Evolutionary conservation across 35 echinoderm and acorn worm genomes (phyloP), one percentile per base, ranked within the genome.

Genomic region (Hemicentrotus pulcherrimus): DNA sequence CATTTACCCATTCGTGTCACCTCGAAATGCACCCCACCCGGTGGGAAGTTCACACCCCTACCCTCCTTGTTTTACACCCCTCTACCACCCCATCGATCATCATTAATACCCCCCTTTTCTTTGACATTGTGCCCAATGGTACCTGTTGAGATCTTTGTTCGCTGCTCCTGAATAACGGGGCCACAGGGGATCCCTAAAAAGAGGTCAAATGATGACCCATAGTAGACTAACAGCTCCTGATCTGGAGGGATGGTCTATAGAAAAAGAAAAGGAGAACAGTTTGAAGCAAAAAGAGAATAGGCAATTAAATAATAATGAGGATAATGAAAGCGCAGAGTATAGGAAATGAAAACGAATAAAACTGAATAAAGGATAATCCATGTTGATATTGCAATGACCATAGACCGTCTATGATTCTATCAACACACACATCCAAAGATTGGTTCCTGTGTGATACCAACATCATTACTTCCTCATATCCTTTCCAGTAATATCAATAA

Each of bases 211-310:
- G 95, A 91, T 32, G 86, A 96, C 35, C 98, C 98, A 48, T 99
- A 99, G 89, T 99, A 99, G 4, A 99, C 98, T 31, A 99, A 85
- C 86, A 99, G 86, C 92, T 99, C 98, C 92, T 99, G 98, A 50
- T 99, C 97, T 86, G 98, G 98, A 6, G 98, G 98, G 24, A 99
- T 99, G 5, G 98, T 97, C 98, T 99, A 94, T 11, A 94, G 91
- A 31, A 93, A 91, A 48, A 58, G 9, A 95, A 47, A 91, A 47
- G n/a, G 19, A 90, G 8, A 41, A 90, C 5, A 90, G 9, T 9
- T 15, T 0, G 88, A 89, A 89, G 87, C 32, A 35, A n/a, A 28
- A 89, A 19, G 1, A 35, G 31, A 89, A 89, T 8, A 2, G 85
- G 32, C 35, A 86, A 9, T 86, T 86, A 32, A 9, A 32, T 32